These are phyloP conservation scores for Scaptodrosophila latifasciaeformis DNA, from an alignment of 2,888 invertebrate genomes.

Conservation along the genomic window DNA sequence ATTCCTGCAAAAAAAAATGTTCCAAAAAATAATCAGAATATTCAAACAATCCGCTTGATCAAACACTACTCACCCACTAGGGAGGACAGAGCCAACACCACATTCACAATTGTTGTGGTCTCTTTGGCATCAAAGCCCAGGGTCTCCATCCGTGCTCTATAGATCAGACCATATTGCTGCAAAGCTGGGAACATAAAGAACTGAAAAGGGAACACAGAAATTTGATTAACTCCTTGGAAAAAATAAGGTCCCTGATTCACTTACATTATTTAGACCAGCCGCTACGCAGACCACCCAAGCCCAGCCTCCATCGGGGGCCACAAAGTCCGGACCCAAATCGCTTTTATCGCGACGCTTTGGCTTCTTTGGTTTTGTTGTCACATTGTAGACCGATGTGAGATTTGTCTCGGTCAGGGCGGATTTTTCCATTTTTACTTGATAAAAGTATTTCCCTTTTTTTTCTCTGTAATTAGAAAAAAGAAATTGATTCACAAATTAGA, in stretches of 20 bases:
- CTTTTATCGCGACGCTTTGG: constrained; percentile 74
- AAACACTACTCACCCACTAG: constrained; percentile 79
- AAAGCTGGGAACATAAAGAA: constrained; percentile 80
- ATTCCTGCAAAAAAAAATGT: constrained; percentile 67
- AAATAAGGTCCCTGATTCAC: constrained; percentile 60
- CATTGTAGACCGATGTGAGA: constrained; percentile 64
- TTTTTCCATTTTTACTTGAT: too few species aligned
- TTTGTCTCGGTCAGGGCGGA: constrained; percentile 58
- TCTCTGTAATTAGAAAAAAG: too few species aligned
- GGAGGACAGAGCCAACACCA: constrained; percentile 82
- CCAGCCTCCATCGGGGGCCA: constrained; percentile 87
- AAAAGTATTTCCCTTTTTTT: too few species aligned
- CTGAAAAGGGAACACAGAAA: constrained; percentile 72
- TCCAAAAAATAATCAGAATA: background rate
- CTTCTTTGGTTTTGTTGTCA: constrained; percentile 72
- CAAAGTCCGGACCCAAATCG: constrained; percentile 77
- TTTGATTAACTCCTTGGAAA: background rate
- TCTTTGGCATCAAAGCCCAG: constrained; percentile 81
- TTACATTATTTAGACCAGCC: constrained; percentile 83
- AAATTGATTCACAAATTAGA: too few species aligned
- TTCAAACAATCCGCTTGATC: too few species aligned
- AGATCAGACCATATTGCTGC: constrained; percentile 84
- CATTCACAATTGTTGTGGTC: constrained; percentile 83
- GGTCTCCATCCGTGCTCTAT: constrained; percentile 79
- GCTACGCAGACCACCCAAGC: constrained; percentile 84